Evolutionary conservation across 2,888 invertebrate species (phyloP).

Genomic region (Reticulitermes lucifugus): DNA sequence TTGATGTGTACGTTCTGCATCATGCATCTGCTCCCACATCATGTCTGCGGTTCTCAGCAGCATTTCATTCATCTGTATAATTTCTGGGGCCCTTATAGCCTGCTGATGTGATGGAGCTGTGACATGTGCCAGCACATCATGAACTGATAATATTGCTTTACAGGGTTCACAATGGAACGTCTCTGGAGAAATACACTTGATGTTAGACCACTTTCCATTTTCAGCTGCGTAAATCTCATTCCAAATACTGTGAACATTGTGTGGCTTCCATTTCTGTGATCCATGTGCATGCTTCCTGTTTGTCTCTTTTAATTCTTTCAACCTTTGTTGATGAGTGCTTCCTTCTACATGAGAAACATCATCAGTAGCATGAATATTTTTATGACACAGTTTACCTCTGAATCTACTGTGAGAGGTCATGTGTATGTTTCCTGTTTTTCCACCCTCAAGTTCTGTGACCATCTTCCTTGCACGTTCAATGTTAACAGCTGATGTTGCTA

Average conservation of each 20-base stretch:
- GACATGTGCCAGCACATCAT: not conserved
- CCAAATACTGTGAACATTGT: not conserved
- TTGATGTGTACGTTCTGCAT: not conserved
- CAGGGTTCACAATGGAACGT: not conserved
- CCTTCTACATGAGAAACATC: not conserved
- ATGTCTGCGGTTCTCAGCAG: not conserved
- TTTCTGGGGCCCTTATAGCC: not conserved
- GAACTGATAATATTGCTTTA: not conserved
- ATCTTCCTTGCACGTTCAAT: not conserved
- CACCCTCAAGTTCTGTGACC: not conserved
- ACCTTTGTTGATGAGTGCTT: not conserved
- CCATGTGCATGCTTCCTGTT: not conserved
- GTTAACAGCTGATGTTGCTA: not conserved
- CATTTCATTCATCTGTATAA: not conserved
- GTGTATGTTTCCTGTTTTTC: not conserved
- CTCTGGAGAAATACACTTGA: not conserved
- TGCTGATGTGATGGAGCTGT: not conserved
- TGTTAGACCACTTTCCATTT: not conserved
- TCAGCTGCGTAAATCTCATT: not conserved
- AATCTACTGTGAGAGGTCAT: not conserved
- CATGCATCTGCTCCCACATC: not conserved
- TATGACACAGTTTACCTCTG: not conserved
- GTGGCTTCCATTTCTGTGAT: not conserved
- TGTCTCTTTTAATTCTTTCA: not conserved
- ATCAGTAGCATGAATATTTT: not conserved